A percentile compares a stretch with the other conserved stretches of the same genome.
phyloP scores from a whole-genome alignment of 2,797 vertebrate species.

The Enteromius unitaeniatus region DNA sequence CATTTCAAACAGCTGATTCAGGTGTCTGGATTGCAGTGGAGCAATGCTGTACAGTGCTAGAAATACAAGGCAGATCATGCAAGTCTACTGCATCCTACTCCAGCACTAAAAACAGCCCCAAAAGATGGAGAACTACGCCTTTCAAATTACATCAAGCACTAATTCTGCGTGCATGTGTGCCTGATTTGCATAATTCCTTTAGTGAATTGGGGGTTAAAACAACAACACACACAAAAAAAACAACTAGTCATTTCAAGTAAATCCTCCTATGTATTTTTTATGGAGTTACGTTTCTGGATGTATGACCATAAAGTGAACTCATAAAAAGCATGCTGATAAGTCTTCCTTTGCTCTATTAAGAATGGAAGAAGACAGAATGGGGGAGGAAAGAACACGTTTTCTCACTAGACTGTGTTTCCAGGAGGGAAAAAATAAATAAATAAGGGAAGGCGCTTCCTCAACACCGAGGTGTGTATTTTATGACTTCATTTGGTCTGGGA shows the following conservation, averaged over 20 bases:
- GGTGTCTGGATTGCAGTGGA: not conserved
- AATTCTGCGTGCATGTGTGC: not conserved
- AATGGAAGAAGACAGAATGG: conserved; percentile 13
- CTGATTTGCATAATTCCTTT: conserved; percentile 25
- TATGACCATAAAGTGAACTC: conserved; percentile 7
- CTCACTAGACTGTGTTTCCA: conserved; percentile 31
- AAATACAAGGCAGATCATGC: not conserved
- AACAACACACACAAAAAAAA: not conserved
- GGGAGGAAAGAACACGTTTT: conserved; percentile 8
- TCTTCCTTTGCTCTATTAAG: conserved; percentile 12
- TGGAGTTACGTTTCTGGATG: not conserved
- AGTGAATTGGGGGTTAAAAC: conserved; percentile 7
- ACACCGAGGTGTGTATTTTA: conserved; percentile 59
- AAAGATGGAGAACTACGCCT: not conserved
- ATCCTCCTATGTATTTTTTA: conserved; percentile 5
- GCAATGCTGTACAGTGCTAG: not conserved
- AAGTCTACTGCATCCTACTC: not conserved
- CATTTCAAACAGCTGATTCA: conserved; percentile 47
- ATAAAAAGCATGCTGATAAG: not conserved
- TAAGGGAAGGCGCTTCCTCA: conserved; percentile 21
- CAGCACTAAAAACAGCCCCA: not conserved
- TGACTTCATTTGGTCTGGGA: conserved; percentile 60
- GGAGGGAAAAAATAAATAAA: conserved; percentile 9
- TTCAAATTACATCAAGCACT: conserved; percentile 7
- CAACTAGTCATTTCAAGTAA: not conserved